phyloP scores from a whole-genome alignment of 2,797 vertebrate species.

The Pteronotus mesoamericanus region DNA sequence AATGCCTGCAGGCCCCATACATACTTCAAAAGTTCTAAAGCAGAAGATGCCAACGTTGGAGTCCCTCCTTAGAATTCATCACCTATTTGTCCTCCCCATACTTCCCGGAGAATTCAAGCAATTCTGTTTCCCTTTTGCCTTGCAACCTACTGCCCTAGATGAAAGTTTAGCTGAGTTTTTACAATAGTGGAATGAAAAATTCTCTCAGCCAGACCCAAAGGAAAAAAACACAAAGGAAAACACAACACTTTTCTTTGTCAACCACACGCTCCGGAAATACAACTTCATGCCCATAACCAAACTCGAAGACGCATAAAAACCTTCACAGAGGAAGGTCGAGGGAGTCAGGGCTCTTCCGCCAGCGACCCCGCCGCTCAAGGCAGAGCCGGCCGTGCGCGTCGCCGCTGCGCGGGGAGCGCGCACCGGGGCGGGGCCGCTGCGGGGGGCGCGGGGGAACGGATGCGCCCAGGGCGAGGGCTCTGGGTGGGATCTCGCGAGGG shows the following conservation, averaged over 20 bases:
- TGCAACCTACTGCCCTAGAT: neutral
- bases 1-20: neutral
- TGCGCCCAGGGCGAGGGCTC: fast-evolving
- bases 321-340: neutral
- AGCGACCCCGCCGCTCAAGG: neutral
- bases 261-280: too few relatives aligned
- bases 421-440: too few relatives aligned
- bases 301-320: neutral
- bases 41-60: neutral
- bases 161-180: neutral
- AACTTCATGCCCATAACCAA: too few relatives aligned
- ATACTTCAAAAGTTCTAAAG: neutral
- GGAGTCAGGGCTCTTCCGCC: neutral
- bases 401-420: too few relatives aligned
- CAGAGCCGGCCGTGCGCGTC: too few relatives aligned
- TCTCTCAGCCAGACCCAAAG: neutral
- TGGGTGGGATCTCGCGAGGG: too few relatives aligned
- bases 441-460: too few relatives aligned
- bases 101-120: neutral
- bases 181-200: neutral
- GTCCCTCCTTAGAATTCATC: neutral
- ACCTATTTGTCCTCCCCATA: neutral
- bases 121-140: neutral
- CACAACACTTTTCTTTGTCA: too few relatives aligned
- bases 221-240: too few relatives aligned